phyloP scores from a whole-genome alignment of 2,113 vertebrate genomes.

The Chloroceryle aenea region DNA sequence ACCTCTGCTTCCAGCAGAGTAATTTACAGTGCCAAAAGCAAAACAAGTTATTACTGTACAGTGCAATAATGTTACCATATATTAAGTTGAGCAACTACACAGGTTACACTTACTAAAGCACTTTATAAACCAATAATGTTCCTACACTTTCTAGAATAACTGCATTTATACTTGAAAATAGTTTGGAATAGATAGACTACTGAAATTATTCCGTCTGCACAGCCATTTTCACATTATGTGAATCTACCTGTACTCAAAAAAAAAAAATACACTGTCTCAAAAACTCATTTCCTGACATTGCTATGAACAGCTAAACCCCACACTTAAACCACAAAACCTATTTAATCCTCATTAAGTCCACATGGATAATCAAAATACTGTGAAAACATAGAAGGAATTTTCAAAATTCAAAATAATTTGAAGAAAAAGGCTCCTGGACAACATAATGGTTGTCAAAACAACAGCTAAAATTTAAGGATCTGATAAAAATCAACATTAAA shows the following conservation, averaged over 20 bases:
- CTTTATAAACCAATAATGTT: background rate
- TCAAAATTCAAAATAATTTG: background rate
- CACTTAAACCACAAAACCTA: background rate
- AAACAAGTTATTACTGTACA: background rate
- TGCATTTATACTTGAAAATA: background rate
- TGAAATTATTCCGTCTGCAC: background rate
- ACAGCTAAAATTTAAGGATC: background rate
- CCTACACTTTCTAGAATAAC: background rate
- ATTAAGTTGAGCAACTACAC: background rate
- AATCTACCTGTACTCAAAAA: background rate
- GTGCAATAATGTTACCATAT: background rate
- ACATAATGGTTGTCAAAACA: background rate
- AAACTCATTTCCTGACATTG: background rate
- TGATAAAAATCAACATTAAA: background rate
- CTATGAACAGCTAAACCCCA: background rate
- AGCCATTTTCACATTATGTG: background rate
- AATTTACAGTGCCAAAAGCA: slow-evolving; percentile 45
- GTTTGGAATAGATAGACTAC: background rate
- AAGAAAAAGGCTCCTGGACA: background rate
- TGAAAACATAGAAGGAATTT: background rate
- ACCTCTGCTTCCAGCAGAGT: background rate
- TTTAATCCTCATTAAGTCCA: background rate
- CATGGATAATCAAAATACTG: rapidly evolving
- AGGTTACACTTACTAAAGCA: background rate
- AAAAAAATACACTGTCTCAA: background rate